Base-by-base conservation (phyloP, 92 coral and sea anemone species). In the Porites evermanni region DNA sequence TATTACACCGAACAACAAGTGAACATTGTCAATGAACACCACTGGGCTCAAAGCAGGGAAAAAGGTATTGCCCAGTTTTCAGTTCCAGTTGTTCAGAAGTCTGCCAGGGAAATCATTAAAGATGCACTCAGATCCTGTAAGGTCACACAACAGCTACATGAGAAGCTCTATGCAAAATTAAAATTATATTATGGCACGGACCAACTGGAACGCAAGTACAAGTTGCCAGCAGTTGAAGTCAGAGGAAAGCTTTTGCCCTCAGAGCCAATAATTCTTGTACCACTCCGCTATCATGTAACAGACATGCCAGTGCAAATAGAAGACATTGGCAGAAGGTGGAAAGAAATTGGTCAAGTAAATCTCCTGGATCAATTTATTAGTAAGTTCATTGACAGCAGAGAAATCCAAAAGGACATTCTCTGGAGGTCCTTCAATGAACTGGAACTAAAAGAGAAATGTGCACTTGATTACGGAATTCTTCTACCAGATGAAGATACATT, bases 381-480 rank as follows among this genome's bases (percentile, higher is more conserved):
- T 38, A 71, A 51, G 53, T 84, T 89, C 60, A 64, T 89, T 3
- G 64, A 64, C 26, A 58, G 19, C 79, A 77, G 56, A 13, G 87
- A 81, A 75, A 54, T 88, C 2, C 91, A 88, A 52, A 11, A 9
- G 29, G 91, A 88, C 52, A 38, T 89, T 16, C 63, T 89, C 9
- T 23, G 24, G 24, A 3, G 12, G n/a, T 63, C 85, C 50, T 64
- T 88, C 71, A 29, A 16, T 64, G n/a, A 23, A 23, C 24, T 23
- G 24, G 24, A 23, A 47, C 12, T 29, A 60, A 20, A 76, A 70
- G 21, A 12, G 84, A 12, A 50, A 69, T 14, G 84, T 74, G 20
- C 85, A 85, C 19, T 83, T 3, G 85, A 89, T 53, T 89, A 64
- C 78, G 85, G 79, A 1, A 77, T 89, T 12, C 19, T 89, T 10